phyloP scores from a whole-genome alignment of 1,140 invertebrate species.

The Caenorhabditis latens region DNA sequence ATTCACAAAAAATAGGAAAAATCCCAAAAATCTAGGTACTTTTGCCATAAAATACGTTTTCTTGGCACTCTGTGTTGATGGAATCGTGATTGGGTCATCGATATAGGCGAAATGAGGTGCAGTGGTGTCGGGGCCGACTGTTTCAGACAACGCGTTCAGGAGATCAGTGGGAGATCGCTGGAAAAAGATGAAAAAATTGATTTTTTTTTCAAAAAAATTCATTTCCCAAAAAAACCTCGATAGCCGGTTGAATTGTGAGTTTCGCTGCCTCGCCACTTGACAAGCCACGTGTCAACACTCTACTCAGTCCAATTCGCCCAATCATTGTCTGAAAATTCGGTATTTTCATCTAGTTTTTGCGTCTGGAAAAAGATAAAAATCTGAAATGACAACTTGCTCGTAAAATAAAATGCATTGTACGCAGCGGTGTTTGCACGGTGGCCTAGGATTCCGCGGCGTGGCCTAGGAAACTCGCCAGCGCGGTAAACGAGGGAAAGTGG shows the following conservation, averaged over 20 bases:
- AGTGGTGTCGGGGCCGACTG: constrained; percentile 75
- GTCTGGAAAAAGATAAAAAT: not conserved
- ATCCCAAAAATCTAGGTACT: constrained; percentile 52
- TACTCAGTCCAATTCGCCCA: constrained; percentile 10
- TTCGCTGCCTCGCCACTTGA: not conserved
- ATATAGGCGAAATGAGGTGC: constrained; percentile 76
- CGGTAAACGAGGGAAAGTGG: not conserved
- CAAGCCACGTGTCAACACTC: constrained; percentile 7
- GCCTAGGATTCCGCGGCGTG: not conserved
- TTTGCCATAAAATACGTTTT: constrained; percentile 72
- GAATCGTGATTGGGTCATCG: constrained; percentile 76
- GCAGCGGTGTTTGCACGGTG: constrained; percentile 15
- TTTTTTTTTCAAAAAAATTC: not conserved
- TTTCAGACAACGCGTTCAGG: constrained; percentile 71
- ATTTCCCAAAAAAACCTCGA: constrained; percentile 36
- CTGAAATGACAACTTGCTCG: not conserved
- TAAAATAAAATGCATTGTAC: not conserved
- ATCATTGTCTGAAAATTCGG: constrained; percentile 21
- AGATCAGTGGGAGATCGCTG: constrained; percentile 75
- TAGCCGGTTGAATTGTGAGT: constrained; percentile 22
- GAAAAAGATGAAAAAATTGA: constrained; percentile 39
- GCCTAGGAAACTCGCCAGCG: not conserved
- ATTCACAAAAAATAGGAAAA: not conserved
- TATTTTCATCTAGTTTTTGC: not conserved
- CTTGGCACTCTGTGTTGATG: constrained; percentile 65